Percentiles rank a stretch among this genome's conserved stretches.
Evolutionary conservation across 2,888 invertebrate genomes (phyloP).

Genomic region (Coenonympha arcania): DNA sequence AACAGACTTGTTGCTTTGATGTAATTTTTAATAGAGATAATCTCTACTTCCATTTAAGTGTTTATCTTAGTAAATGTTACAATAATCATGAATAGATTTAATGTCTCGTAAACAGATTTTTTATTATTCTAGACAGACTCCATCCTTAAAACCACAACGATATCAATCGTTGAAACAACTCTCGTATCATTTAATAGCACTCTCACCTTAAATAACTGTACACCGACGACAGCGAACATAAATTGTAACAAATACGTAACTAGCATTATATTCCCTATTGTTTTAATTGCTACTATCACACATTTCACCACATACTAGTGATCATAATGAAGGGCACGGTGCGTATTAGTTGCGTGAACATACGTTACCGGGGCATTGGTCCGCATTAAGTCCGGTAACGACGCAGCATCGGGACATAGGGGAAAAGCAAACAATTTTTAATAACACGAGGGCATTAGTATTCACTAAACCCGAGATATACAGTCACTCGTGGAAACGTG

Average conservation of each 20-base stretch:
- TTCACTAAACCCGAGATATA: constrained; percentile 2
- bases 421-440: constrained; percentile 67
- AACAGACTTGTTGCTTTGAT: too few relatives aligned
- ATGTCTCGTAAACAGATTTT: neutral
- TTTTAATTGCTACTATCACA: constrained; percentile 99
- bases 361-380: constrained; percentile 62
- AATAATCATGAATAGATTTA: too few relatives aligned
- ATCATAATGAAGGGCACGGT: constrained; percentile 33
- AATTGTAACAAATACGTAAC: constrained; percentile 99
- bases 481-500: neutral
- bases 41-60: too few relatives aligned
- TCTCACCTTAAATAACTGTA: constrained; percentile 99
- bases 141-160: neutral
- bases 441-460: constrained; percentile 30
- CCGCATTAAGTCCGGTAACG: constrained; percentile 46
- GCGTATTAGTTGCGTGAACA: constrained; percentile 54
- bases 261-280: constrained; percentile 99
- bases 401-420: constrained; percentile 66
- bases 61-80: too few relatives aligned
- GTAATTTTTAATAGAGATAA: too few relatives aligned
- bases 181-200: constrained; percentile 8
- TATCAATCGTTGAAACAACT: neutral
- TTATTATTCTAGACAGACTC: neutral
- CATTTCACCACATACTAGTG: constrained; percentile 99
- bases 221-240: constrained; percentile 99